Evolutionary conservation across 1,140 invertebrate genomes (phyloP).

Genomic region (Neotoxoptera formosana): DNA sequence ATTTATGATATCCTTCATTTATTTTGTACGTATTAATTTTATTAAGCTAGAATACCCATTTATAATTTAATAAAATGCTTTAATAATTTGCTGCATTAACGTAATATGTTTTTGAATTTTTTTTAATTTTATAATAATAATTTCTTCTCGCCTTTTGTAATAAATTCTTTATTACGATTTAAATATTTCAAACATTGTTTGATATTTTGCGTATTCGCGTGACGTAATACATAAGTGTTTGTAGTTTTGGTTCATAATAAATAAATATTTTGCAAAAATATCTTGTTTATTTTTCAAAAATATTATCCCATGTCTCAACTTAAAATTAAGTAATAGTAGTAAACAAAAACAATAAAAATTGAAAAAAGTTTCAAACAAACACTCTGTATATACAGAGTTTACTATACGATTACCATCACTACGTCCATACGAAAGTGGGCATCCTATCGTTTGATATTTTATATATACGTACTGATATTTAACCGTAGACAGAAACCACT

Average conservation of each 20-base stretch:
- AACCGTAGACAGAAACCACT: slow-evolving; percentile 44
- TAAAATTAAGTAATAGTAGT: background rate
- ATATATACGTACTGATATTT: slow-evolving; percentile 5
- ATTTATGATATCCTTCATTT: background rate
- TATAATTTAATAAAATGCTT: background rate
- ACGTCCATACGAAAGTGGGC: slow-evolving; percentile 28
- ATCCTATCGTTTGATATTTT: slow-evolving; percentile 20
- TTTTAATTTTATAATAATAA: background rate
- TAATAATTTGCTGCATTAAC: background rate
- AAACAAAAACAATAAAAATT: background rate
- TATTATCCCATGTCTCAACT: background rate
- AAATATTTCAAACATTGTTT: background rate
- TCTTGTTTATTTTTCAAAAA: background rate
- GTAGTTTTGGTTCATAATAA: background rate
- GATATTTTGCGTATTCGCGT: background rate
- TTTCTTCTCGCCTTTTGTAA: background rate
- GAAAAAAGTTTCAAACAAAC: background rate
- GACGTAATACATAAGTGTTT: background rate
- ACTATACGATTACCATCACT: background rate
- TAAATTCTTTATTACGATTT: background rate
- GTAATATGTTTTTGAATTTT: background rate
- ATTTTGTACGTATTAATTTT: background rate
- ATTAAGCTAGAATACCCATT: background rate
- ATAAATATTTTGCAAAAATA: background rate
- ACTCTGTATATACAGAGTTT: slow-evolving; percentile 28